These are phyloP conservation scores for Phymorhynchus buccinoides DNA, from an alignment of 1,140 invertebrate genomes.

Conservation along the genomic window DNA sequence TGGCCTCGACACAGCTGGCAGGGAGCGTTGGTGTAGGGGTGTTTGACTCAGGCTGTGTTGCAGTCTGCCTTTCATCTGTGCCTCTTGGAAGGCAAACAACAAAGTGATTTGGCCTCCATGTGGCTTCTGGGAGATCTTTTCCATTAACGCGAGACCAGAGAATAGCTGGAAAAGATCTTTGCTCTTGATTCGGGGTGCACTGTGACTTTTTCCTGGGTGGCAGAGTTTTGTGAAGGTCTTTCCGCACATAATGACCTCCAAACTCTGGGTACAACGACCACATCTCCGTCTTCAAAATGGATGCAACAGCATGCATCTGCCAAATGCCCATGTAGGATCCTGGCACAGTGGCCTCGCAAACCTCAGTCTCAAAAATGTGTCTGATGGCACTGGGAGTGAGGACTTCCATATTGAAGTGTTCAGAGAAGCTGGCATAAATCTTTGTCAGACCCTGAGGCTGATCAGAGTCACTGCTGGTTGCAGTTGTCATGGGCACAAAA, in stretches of 20 bases:
- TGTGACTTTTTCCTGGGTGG: background rate
- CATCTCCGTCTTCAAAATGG: background rate
- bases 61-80: too few relatives aligned
- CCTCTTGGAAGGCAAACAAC: background rate
- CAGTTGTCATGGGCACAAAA: too few relatives aligned
- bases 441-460: background rate
- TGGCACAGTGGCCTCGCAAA: background rate
- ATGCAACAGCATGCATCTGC: constrained; percentile 14
- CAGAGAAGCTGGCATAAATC: background rate
- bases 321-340: constrained; percentile 1
- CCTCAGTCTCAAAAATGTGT: background rate
- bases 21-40: too few relatives aligned
- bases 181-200: background rate
- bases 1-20: too few relatives aligned
- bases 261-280: constrained; percentile 7
- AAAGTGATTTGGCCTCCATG: constrained; percentile 12
- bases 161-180: background rate
- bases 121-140: constrained; percentile 8
- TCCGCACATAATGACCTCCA: background rate
- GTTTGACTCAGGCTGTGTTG: too few relatives aligned
- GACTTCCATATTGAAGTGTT: background rate
- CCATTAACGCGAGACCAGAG: background rate
- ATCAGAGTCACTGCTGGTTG: background rate
- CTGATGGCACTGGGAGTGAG: background rate
- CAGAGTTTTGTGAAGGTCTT: too few relatives aligned